A percentile compares a stretch with the other conserved stretches of the same genome.
Conservation (phyloP, 2,797 vertebrate genomes). For the Calcarius lapponicus region DNA sequence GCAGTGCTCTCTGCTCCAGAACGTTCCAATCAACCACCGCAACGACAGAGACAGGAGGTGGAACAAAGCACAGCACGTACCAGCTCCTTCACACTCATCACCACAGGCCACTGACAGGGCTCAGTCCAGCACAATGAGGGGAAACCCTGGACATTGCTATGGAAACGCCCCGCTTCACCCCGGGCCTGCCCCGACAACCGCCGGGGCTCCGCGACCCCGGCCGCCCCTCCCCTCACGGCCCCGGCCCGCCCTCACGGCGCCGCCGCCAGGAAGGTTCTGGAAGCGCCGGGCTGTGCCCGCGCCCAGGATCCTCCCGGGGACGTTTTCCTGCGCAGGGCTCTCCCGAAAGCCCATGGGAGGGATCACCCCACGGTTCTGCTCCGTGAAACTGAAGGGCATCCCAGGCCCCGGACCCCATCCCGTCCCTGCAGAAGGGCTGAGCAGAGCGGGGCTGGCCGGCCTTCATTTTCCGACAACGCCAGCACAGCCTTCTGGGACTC, state of each 20-base stretch:
- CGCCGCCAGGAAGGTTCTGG: neutral
- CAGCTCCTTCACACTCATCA: neutral
- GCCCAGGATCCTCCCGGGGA: too few relatives aligned
- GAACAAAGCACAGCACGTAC: neutral
- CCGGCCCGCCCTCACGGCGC: neutral
- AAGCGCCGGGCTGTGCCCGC: neutral
- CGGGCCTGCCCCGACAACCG: fast-evolving
- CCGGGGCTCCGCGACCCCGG: neutral
- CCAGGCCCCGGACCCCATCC: neutral
- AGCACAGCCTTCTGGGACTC: fast-evolving
- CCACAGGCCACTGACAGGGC: too few relatives aligned
- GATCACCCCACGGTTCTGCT: neutral
- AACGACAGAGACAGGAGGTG: fast-evolving
- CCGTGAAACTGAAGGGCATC: neutral
- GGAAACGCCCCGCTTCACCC: neutral
- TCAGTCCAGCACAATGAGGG: neutral
- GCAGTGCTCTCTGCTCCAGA: neutral
- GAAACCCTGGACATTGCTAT: neutral
- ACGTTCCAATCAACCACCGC: neutral
- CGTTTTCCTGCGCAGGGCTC: neutral
- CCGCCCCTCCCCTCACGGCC: neutral
- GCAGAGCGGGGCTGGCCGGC: neutral
- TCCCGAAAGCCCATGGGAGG: neutral
- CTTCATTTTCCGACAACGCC: fast-evolving
- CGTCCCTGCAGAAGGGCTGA: neutral